Conservation (phyloP, 2,888 invertebrate genomes). For the Teleogryllus oceanicus region DNA sequence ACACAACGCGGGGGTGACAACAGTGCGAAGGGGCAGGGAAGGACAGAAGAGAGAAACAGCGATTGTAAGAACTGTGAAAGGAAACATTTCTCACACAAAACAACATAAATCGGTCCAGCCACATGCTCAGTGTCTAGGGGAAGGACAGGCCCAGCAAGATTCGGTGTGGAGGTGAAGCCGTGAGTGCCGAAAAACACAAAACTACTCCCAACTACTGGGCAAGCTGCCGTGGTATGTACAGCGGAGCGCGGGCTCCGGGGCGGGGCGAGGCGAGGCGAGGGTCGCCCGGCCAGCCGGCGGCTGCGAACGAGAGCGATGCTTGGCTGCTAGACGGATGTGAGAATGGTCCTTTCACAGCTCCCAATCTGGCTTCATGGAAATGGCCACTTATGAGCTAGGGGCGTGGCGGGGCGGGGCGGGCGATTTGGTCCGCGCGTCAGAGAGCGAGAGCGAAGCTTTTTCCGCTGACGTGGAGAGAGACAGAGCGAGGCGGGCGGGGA, state of each 20-base stretch:
- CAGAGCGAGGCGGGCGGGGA: not conserved
- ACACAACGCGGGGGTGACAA: conserved; percentile 34
- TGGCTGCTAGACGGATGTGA: conserved; percentile 52
- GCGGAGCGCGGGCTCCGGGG: conserved; percentile 43
- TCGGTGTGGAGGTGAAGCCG: conserved; percentile 33
- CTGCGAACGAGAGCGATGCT: not conserved
- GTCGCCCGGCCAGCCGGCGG: not conserved
- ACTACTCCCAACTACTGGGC: conserved; percentile 39
- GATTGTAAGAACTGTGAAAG: conserved; percentile 85
- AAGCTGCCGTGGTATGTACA: conserved; percentile 59
- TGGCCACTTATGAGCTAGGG: not conserved
- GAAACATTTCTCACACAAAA: conserved; percentile 67
- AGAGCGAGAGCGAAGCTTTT: not conserved
- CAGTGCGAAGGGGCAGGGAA: conserved; percentile 39
- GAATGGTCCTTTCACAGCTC: conserved; percentile 74
- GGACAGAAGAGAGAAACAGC: conserved; percentile 58
- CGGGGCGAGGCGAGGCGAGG: not conserved
- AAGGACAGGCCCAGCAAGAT: conserved; percentile 45
- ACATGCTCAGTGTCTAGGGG: conserved; percentile 55
- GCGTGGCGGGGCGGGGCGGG: not conserved
- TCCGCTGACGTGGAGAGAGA: not conserved
- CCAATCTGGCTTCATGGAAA: conserved; percentile 61
- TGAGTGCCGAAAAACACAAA: conserved; percentile 29
- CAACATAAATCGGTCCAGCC: conserved; percentile 42
- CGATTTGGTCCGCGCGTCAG: not conserved